Evolutionary conservation across 2,888 invertebrate genomes (phyloP), one percentile per base, ranked within the genome.

Genomic region (Drosophila incognita): DNA sequence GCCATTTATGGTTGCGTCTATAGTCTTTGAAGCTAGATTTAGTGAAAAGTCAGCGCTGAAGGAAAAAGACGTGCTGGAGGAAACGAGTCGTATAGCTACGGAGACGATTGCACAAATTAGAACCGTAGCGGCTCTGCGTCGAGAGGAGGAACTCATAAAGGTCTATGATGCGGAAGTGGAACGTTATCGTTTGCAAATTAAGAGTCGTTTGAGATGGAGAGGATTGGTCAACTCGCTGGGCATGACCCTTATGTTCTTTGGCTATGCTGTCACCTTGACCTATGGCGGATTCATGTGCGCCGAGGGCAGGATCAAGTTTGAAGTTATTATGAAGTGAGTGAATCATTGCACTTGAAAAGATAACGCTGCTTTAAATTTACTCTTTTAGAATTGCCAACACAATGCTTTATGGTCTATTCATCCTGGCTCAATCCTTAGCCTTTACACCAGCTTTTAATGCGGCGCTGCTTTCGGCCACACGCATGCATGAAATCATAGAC

Each of bases 381-480:
- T 15, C 90, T 6, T 89, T 7, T 88, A 96, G 96, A 89, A 96
- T 96, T 31, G 95, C 96, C 4, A 96, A 96, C 87, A 95, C 96
- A 2, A 92, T 97, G 56, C 94, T 96, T 15, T 96, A 96, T 86
- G 96, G 96, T 1, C 95, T 96, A 0, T 96, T 96, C 95, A 96
- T 96, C 94, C 94, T 96, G 92, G 96, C 96, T 0, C 96, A 96
- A 86, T 95, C 96, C 4, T 92, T 96, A 18, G 96, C 96, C 5
- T 96, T 96, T 87, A 96, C 96, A 0, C 96, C 96, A 0, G 96
- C 96, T 91, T 96, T 96, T 88, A 95, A 95, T 73, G 95, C 95
- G 7, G 96, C 96, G 0, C 94, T 96, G 61, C 93, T 95, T 33
- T 96, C 96, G 0, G 96, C 96, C 2, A 95, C 95, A 0, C 94